phyloP scores from a whole-genome alignment of 1,140 invertebrate species.

The Drosophila mayri region DNA sequence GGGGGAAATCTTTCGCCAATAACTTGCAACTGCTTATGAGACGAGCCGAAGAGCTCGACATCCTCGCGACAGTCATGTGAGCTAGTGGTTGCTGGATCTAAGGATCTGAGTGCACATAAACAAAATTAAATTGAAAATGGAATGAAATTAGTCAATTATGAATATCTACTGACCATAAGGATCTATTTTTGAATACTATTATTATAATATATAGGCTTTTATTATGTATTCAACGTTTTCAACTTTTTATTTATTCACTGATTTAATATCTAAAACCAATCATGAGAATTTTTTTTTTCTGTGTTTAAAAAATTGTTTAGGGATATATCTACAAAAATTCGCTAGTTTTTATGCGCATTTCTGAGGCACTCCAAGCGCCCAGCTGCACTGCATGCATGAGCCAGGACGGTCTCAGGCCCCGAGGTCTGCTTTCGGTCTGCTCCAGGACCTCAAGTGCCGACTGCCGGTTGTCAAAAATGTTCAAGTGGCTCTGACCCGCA shows the following conservation, averaged over 20 bases:
- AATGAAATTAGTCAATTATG: not conserved
- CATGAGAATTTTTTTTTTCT: not conserved
- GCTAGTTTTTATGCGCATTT: constrained; percentile 62
- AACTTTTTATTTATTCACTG: not conserved
- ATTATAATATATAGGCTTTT: too few species aligned
- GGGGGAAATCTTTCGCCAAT: constrained; percentile 76
- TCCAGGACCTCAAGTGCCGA: constrained; percentile 12
- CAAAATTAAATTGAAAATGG: constrained; percentile 2
- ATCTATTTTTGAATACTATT: not conserved
- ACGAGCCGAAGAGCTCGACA: constrained; percentile 31
- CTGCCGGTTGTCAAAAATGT: constrained; percentile 16
- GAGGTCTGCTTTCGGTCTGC: constrained; percentile 13
- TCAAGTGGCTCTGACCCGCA: constrained; percentile 6
- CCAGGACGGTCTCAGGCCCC: constrained; percentile 2
- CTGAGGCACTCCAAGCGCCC: constrained; percentile 33
- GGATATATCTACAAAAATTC: constrained; percentile 40
- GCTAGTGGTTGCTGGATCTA: constrained; percentile 24
- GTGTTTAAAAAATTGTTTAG: constrained; percentile 14
- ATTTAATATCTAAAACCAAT: not conserved
- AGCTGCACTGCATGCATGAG: constrained; percentile 30
- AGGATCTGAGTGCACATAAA: constrained; percentile 12
- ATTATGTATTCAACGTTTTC: not conserved
- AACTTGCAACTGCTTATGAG: constrained; percentile 81
- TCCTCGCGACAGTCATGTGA: constrained; percentile 34
- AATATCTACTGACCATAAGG: not conserved